Evolutionary conservation across 2,797 vertebrate genomes (phyloP).

Genomic region (Gymnopithys bicolor): DNA sequence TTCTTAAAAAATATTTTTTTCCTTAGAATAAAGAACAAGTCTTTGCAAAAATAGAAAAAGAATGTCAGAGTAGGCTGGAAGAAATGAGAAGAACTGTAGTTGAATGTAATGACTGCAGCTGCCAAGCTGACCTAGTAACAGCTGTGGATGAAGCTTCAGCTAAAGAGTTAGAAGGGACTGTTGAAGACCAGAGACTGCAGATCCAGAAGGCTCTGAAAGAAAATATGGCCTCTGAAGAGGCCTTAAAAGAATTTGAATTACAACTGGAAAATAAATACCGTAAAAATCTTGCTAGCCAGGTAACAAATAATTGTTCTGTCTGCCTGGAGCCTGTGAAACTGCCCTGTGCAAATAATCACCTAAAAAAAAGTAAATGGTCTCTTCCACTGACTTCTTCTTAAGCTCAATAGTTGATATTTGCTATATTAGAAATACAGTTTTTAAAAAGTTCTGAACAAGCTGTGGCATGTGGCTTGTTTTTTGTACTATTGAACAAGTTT

Average conservation of each 20-base stretch:
- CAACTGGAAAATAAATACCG: constrained; percentile 81
- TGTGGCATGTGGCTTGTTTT: not conserved
- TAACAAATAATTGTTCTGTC: constrained; percentile 44
- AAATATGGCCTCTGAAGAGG: constrained; percentile 75
- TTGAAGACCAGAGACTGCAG: constrained; percentile 74
- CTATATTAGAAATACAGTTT: not conserved
- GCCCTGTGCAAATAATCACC: not conserved
- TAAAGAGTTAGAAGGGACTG: constrained; percentile 71
- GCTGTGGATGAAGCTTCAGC: constrained; percentile 22
- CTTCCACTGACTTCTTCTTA: not conserved
- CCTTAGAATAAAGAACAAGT: constrained; percentile 71
- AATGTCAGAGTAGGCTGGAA: constrained; percentile 82
- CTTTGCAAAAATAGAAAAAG: constrained; percentile 79
- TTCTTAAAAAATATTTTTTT: constrained; percentile 22
- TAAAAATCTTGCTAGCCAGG: constrained; percentile 81
- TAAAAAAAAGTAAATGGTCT: not conserved
- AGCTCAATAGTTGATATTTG: not conserved
- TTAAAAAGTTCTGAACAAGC: not conserved
- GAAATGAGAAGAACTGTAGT: constrained; percentile 62
- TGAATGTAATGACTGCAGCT: constrained; percentile 70
- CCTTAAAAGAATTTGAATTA: constrained; percentile 74
- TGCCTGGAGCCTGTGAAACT: not conserved
- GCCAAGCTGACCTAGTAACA: constrained; percentile 79
- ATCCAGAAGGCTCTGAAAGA: constrained; percentile 77
- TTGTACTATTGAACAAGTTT: not conserved